Evolutionary conservation across 2,888 invertebrate genomes (phyloP), one percentile per base, ranked within the genome.

Genomic region (Tachina grossa): DNA sequence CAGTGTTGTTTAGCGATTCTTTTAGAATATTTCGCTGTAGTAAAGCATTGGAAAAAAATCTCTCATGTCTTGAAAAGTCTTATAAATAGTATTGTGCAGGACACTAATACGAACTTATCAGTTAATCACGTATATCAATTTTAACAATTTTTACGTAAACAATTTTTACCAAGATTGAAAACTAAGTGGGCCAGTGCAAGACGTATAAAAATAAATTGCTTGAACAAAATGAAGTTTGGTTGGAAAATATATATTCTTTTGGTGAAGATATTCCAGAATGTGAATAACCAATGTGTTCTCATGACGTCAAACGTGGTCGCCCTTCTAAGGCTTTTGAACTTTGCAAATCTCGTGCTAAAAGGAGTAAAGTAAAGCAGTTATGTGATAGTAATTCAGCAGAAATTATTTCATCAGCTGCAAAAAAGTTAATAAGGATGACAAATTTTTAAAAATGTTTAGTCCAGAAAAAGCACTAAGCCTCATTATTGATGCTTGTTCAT

Each of bases 221-320:
- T 69, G 69, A 69, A 69, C 53, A 69, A 69, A 69, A 69, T 39
- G 55, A 69, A 53, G 69, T 69, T 69, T 69, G 69, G 69, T 53
- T 69, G 53, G 69, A 69, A 69, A 69, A 69, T 69, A 69, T 69
- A 41, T 53, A 55, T 69, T 69, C n/a, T 55, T 69, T 69, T 51
- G 69, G 69, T 69, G 53, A 69, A 69, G 69, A 68, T 68, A 39
- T 68, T 49, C 16, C 68, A 68, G 55, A 55, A 55, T 55, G 22
- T 55, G 55, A 55, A 55, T 14, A 49, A 49, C 49, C 55, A 51
- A 47, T 47, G 22, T 68, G 68, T 49, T 68, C 51, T 51, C 68
- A 69, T 55, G 55, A 55, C 19, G 53, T 69, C 69, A 69, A 69
- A 69, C 69, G 53, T 69, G 43, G 41, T 53, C 53, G 69, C 31